Base-by-base conservation (phyloP, 2,888 invertebrate species). In the Campopleginae sp. region DNA sequence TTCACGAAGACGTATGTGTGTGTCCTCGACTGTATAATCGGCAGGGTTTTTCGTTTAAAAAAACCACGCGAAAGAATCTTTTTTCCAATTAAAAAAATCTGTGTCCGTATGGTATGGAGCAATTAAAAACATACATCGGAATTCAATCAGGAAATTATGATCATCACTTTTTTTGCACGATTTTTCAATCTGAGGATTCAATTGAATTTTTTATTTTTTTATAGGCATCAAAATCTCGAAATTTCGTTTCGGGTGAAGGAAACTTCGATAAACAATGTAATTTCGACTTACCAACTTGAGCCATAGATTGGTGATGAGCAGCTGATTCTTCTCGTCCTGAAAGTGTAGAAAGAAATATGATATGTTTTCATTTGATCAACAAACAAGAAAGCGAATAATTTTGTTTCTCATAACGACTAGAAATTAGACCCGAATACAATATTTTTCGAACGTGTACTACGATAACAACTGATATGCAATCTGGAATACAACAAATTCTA, bases 271-370 rank as follows among this genome's bases (percentile, higher is more conserved):
- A 19, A 46, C 14, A 17, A 48, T 27, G 7, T 76, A 33, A 74
- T 44, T 65, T 46, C 0, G 68, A 96, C 98, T 98, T 95, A 98
- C 98, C 96, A 98, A 95, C 96, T 98, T 98, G 92, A 98, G 96
- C 98, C 98, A 98, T 95, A 98, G 98, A 95, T 98, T 98, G 93
- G 98, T 98, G 94, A 98, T 98, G 94, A 98, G 96, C 95, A 98
- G 96, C 95, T 98, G 98, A 95, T 98, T 98, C 95, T 98, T 98
- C 95, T 98, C 98, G 95, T 98, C 98, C 98, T 98, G 96, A 89
- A 96, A 96, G 91, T 82, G 58, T 33, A 87, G 72, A 84, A 87
- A 82, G 63, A 61, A 42, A 71, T 51, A 74, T 84, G 71, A 78
- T 84, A 79, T 82, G 70, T 65, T 79, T 75, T 76, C 74, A 70